Percentiles rank a stretch among this genome's conserved stretches.
phyloP scores from a whole-genome alignment of 92 coral and sea anemone species.

The Siderastrea radians region DNA sequence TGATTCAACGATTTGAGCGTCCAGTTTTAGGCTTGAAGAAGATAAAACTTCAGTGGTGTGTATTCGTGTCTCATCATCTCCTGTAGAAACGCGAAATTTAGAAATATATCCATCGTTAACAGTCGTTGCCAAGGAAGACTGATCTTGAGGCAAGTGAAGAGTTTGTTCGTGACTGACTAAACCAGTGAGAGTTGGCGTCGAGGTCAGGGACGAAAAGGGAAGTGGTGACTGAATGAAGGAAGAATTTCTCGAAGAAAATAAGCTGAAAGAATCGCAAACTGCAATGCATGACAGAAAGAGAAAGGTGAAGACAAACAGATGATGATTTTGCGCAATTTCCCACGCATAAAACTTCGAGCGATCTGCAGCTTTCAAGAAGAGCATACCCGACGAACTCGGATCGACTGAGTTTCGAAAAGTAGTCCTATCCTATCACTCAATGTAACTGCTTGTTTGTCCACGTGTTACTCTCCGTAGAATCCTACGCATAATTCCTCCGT shows the following conservation, averaged over 20 bases:
- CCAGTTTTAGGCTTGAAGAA: slow-evolving; percentile 6
- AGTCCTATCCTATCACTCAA: not conserved
- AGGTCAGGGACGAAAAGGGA: not conserved
- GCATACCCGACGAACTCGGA: slow-evolving; percentile 10
- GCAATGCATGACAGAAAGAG: not conserved
- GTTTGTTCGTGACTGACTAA: slow-evolving; percentile 11
- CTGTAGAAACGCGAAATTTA: slow-evolving; percentile 45
- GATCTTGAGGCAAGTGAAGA: slow-evolving; percentile 20
- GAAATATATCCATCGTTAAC: slow-evolving; percentile 41
- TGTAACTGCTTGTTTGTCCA: not conserved
- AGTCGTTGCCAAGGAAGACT: slow-evolving; percentile 9
- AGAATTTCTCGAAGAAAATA: slow-evolving; percentile 1
- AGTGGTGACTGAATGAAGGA: slow-evolving; percentile 16
- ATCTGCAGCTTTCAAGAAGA: not conserved
- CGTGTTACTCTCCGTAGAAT: not conserved
- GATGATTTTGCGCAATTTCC: slow-evolving; percentile 19
- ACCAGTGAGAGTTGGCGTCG: slow-evolving; percentile 15
- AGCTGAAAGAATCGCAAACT: slow-evolving; percentile 17
- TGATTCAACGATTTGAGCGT: not conserved
- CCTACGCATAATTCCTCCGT: not conserved
- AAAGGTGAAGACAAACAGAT: not conserved
- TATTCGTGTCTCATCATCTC: not conserved
- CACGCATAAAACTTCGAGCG: slow-evolving; percentile 27
- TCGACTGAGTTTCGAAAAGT: not conserved
- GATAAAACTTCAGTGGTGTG: not conserved